These are phyloP conservation scores for Sternotherus odoratus DNA, from an alignment of 2,797 vertebrate genomes.

Conservation along the genomic window DNA sequence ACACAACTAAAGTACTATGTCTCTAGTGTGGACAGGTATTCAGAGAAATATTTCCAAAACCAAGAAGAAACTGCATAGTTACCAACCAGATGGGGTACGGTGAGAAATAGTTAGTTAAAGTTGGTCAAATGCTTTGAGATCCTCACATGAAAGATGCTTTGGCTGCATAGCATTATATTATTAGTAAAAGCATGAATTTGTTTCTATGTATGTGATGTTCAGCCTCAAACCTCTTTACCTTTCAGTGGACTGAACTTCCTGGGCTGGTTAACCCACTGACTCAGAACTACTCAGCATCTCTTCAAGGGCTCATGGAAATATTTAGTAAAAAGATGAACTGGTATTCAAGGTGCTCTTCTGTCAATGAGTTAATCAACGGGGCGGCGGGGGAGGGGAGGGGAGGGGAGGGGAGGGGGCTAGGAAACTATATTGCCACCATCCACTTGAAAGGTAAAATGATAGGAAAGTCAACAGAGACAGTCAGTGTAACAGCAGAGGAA, in stretches of 20 bases:
- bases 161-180: not conserved
- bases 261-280: not conserved
- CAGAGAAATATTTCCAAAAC: constrained; percentile 19
- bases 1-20: not conserved
- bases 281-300: not conserved
- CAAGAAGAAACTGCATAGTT: not conserved
- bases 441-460: accelerated
- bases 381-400: too few relatives aligned
- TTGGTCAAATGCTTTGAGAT: not conserved
- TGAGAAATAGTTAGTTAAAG: not conserved
- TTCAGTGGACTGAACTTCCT: not conserved
- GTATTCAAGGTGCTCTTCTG: not conserved
- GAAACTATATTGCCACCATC: not conserved
- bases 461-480: not conserved
- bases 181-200: not conserved
- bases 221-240: not conserved
- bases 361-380: too few relatives aligned
- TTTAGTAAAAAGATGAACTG: not conserved
- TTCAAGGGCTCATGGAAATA: not conserved
- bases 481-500: not conserved
- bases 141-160: not conserved
- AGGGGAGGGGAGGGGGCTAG: too few relatives aligned
- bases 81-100: not conserved
- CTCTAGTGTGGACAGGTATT: not conserved
- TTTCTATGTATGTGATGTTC: not conserved